Evolutionary conservation across 2,888 invertebrate species (phyloP), one percentile per base, ranked within the genome.

Genomic region (Chalcis sispes): DNA sequence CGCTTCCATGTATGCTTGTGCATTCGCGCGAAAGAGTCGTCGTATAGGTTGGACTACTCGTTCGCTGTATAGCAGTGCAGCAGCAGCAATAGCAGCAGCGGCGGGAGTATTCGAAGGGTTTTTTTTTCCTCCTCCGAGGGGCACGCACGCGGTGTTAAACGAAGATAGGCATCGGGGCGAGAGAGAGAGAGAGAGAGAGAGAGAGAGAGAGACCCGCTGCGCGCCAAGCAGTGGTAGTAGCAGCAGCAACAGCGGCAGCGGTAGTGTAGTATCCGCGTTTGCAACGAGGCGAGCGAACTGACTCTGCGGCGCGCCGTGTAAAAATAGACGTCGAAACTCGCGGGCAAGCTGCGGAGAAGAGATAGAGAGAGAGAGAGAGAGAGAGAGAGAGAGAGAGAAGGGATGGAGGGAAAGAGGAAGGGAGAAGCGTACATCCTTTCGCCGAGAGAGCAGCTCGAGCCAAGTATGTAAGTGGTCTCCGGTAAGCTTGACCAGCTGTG

Each of bases 391-490:
- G 25, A 46, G 61, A 42, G 61, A 62, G 50, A 20, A 42, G 25
- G 61, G 25, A 42, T 42, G 61, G 25, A 42, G 25, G 42, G 58
- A 54, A 40, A 42, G 54, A 10, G 5, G 10, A 10, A 18, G 32
- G 50, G 48, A n/a, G 15, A 7, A 70, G 74, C 69, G 80, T 82
- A 81, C 81, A 83, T 82, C 82, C 83, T 83, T 82, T 83, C 80
- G 81, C 77, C 79, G 79, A 72, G 61, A 27, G 48, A 50, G 59
- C 32, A n/a, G 61, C 61, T 71, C 77, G 79, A 80, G 78, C 81
- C 82, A 83, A 84, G 85, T 84, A 82, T 81, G 81, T 84, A 84
- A 86, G 86, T 86, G 83, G 75, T 82, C 23, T 80, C 79, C 20
- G 25, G 27, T 56, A 46, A 66, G 69, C 74, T 76, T 72, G 71